These are phyloP conservation scores for Andrena fulva DNA, from an alignment of 2,888 invertebrate species.

Conservation along the genomic window DNA sequence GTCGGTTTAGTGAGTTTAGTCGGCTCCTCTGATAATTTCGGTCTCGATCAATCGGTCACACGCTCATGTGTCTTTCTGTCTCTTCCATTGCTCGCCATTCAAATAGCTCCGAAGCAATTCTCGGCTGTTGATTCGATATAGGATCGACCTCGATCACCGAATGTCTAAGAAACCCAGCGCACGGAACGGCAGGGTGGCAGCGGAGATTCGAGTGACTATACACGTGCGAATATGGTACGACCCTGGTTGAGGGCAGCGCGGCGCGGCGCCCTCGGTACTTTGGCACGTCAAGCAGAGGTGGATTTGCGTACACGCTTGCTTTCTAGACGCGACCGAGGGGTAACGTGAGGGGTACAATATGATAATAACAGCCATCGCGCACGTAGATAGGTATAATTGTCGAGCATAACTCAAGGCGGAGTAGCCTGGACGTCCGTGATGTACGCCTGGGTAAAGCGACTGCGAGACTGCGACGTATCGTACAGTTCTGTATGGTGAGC, in stretches of 20 bases:
- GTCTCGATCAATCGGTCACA: background rate
- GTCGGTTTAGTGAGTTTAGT: background rate
- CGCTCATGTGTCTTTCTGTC: too few species aligned
- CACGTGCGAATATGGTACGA: too few species aligned
- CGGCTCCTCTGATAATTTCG: slow-evolving; percentile 11
- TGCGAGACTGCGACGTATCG: slow-evolving; percentile 71
- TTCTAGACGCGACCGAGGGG: slow-evolving; percentile 50
- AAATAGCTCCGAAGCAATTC: background rate
- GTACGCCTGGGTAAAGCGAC: slow-evolving; percentile 81
- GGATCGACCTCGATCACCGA: background rate
- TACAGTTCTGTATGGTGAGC: slow-evolving; percentile 9
- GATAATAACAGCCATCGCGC: slow-evolving; percentile 80
- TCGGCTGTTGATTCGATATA: too few species aligned
- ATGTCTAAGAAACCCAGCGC: background rate
- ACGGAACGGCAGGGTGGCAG: too few species aligned
- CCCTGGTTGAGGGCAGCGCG: background rate
- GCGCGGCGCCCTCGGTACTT: slow-evolving; percentile 56
- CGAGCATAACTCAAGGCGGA: slow-evolving; percentile 83
- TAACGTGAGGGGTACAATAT: slow-evolving; percentile 52
- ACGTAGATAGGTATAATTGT: slow-evolving; percentile 82
- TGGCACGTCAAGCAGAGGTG: slow-evolving; percentile 51
- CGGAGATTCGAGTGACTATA: too few species aligned
- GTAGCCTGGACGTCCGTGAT: slow-evolving; percentile 80
- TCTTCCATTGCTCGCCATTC: background rate
- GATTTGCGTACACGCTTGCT: slow-evolving; percentile 48